A percentile compares a stretch with the other conserved stretches of the same genome.
phyloP scores from a whole-genome alignment of 2,797 vertebrate species.

The Melanotaenia maccullochi region DNA sequence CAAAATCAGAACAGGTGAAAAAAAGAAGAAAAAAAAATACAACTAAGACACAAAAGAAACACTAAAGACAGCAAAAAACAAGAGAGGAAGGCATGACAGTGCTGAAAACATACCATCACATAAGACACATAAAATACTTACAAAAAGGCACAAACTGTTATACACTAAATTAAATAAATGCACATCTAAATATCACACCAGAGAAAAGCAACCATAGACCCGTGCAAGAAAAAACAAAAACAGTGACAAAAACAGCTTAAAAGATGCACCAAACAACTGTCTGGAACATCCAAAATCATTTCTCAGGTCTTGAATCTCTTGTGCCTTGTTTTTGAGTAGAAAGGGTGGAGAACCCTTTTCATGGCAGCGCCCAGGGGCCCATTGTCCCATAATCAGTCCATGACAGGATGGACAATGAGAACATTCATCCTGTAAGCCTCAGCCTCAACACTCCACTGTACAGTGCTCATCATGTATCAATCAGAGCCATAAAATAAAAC shows the following conservation, averaged over 20 bases:
- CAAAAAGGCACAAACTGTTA: neutral
- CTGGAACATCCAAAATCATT: neutral
- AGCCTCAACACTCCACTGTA: conserved; percentile 21
- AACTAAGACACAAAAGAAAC: neutral
- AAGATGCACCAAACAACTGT: neutral
- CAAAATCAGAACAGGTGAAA: conserved; percentile 65
- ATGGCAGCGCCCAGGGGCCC: conserved; percentile 2
- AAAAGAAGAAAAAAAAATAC: conserved; percentile 10
- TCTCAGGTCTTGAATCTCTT: neutral
- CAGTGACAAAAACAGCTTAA: neutral
- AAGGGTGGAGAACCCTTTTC: neutral
- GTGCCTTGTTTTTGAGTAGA: neutral
- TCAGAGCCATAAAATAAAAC: conserved; percentile 48
- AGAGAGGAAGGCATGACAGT: neutral
- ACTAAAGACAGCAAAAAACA: neutral
- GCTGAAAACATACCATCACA: neutral
- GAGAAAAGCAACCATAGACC: neutral
- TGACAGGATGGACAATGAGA: conserved; percentile 40
- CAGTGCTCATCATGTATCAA: conserved; percentile 42
- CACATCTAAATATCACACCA: neutral
- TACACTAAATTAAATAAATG: neutral
- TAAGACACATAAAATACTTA: neutral
- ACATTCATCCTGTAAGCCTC: conserved; percentile 31
- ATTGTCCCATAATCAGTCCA: conserved; percentile 19
- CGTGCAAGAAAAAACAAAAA: neutral